Evolutionary conservation across 2,888 invertebrate genomes (phyloP).

Genomic region (Idaea biselata): DNA sequence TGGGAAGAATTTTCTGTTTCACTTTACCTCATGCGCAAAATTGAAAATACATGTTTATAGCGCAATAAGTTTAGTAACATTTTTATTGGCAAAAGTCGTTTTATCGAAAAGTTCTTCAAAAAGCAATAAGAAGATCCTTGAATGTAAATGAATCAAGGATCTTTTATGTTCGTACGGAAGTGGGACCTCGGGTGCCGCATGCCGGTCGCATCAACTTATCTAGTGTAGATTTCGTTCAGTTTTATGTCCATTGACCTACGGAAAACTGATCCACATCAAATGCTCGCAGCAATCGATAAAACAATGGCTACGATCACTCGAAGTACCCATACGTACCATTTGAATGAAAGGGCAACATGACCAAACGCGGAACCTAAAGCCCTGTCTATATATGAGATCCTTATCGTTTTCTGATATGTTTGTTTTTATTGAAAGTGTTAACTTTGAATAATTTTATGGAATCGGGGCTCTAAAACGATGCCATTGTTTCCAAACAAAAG

Average conservation of each 20-base stretch:
- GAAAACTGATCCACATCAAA: slow-evolving; percentile 21
- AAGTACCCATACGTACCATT: slow-evolving; percentile 29
- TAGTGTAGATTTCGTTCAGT: slow-evolving; percentile 36
- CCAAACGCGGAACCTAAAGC: slow-evolving; percentile 24
- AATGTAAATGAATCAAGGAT: slow-evolving; percentile 26
- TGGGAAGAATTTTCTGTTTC: slow-evolving; percentile 6
- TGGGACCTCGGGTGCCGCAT: slow-evolving; percentile 13
- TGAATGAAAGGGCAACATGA: slow-evolving; percentile 31
- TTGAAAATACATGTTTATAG: not conserved
- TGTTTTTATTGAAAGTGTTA: slow-evolving; percentile 9
- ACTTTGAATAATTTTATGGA: not conserved
- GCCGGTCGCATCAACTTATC: slow-evolving; percentile 38
- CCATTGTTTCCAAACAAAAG: not conserved
- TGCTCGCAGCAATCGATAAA: slow-evolving; percentile 33
- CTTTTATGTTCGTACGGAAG: slow-evolving; percentile 24
- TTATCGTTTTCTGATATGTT: slow-evolving; percentile 18
- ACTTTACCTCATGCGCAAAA: not conserved
- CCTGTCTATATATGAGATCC: slow-evolving; percentile 16
- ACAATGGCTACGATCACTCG: slow-evolving; percentile 30
- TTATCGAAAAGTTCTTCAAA: slow-evolving; percentile 2
- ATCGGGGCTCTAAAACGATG: not conserved
- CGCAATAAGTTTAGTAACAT: not conserved
- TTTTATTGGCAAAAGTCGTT: not conserved
- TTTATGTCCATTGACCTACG: slow-evolving; percentile 44
- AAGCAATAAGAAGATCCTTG: slow-evolving; percentile 6